Evolutionary conservation across 2,888 invertebrate genomes (phyloP), one percentile per base, ranked within the genome.

Genomic region (Cylindroiulus punctatus): DNA sequence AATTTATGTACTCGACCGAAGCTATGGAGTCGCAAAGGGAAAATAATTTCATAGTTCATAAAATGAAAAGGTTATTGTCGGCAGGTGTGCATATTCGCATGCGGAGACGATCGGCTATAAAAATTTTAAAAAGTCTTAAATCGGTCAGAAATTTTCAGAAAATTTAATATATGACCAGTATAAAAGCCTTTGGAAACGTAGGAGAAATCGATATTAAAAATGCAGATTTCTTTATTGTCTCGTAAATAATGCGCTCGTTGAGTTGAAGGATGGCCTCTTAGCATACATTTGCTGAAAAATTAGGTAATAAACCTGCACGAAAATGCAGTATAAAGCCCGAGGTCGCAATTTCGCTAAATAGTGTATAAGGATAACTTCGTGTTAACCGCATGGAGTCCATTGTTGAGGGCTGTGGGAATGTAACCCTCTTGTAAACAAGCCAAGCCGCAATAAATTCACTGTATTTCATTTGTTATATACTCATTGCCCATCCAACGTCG

Each of bases 11-110:
- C 26, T 26, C 22, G 65, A 65, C 65, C 65, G 26, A 65, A 65
- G 65, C n/a, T n/a, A n/a, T n/a, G 65, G 65, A 52, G n/a, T 52
- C 19, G 19, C 52, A n/a, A 17, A 52, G n/a, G 44, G 4, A 65
- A 65, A 65, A 65, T 65, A 65, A n/a, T 65, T 65, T 65, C 65
- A 65, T 65, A 65, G 65, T 65, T 65, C 65, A 65, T 65, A 65
- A 65, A 65, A 65, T 10, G 65, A 19, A 65, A 19, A 65, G 4
- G 65, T 65, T 65, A 65, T 65, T 26, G 65, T 65, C 22, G 22
- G 65, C 65, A 65, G 65, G 65, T 65, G 65, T 65, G 26, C 65
- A 26, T 65, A 65, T 26, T 65, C 65, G 65, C 65, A 65, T 65
- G 65, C 26, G 26, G 65, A 26, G 22, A 65, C 65, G 22, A 65